Evolutionary conservation across 2,113 vertebrate genomes (phyloP).

Genomic region (Zapus hudsonius): DNA sequence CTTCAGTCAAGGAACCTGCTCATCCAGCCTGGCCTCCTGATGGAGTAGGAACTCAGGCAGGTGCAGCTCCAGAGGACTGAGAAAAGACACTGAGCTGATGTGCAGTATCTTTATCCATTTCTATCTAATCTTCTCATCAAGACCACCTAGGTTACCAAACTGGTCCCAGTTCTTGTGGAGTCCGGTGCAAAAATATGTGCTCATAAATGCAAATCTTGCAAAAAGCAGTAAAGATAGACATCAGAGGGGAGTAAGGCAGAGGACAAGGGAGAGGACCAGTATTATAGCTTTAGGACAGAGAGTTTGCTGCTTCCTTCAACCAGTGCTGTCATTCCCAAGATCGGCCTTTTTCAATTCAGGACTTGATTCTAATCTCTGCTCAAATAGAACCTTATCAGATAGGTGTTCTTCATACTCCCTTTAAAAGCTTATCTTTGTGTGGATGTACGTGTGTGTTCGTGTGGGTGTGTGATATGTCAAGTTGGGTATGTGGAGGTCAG

Average conservation of each 20-base stretch:
- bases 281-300: neutral
- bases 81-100: neutral
- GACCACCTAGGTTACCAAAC: neutral
- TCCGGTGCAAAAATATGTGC: neutral
- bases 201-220: neutral
- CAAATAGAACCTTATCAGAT: neutral
- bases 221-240: neutral
- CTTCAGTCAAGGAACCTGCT: too few species aligned
- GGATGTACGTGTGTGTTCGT: too few species aligned
- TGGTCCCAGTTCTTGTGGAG: neutral
- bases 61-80: too few species aligned
- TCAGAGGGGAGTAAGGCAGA: neutral
- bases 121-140: neutral
- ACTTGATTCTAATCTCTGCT: neutral
- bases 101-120: neutral
- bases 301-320: neutral
- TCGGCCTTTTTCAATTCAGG: neutral
- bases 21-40: too few species aligned
- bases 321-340: neutral
- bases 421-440: neutral
- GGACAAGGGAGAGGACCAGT: fast-evolving
- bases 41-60: too few species aligned
- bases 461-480: too few species aligned
- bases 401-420: neutral
- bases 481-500: too few species aligned